These are phyloP conservation scores for Murina feae DNA, from an alignment of 2,113 vertebrate genomes.

Conservation along the genomic window DNA sequence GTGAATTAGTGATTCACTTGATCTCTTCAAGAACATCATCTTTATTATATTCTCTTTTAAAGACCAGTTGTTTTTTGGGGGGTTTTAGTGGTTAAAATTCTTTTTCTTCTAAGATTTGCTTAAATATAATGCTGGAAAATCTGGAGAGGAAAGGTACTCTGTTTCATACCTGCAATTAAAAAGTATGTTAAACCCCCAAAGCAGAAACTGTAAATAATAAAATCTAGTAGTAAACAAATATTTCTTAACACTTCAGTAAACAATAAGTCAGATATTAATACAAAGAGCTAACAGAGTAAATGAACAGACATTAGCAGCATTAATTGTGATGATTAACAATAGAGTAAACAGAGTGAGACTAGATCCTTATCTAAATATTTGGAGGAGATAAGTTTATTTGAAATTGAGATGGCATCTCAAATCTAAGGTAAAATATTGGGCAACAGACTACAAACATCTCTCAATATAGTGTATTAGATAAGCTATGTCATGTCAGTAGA, in stretches of 20 bases:
- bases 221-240: background rate
- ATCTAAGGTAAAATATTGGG: background rate
- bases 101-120: background rate
- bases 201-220: constrained; percentile 2
- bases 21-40: background rate
- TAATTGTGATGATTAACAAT: background rate
- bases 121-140: background rate
- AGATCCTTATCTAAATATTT: background rate
- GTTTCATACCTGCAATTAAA: background rate
- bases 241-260: background rate
- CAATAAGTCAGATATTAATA: background rate
- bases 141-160: background rate
- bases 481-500: background rate
- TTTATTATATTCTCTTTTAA: background rate
- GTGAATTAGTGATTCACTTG: background rate
- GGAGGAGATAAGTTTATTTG: background rate
- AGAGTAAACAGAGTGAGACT: background rate
- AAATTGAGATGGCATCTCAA: background rate
- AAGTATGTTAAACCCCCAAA: background rate
- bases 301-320: background rate
- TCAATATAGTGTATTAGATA: background rate
- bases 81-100: background rate
- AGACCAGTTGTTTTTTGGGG: background rate
- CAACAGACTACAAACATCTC: background rate
- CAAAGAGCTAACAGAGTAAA: constrained; percentile 1